Evolutionary conservation across 2,797 vertebrate genomes (phyloP), one percentile per base, ranked within the genome.

Genomic region (Hylomyscus alleni): DNA sequence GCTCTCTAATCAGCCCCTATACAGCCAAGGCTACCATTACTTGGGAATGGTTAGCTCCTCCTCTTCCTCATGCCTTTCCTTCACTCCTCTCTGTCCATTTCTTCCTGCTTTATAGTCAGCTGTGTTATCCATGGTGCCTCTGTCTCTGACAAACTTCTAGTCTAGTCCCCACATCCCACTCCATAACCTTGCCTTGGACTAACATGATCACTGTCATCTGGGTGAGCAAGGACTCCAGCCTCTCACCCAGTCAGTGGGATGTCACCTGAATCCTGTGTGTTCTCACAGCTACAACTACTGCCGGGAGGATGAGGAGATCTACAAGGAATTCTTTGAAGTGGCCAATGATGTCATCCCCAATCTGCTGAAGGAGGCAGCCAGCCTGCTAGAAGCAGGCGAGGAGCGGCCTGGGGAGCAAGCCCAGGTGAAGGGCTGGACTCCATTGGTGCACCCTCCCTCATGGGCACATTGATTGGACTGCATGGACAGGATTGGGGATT

Each of bases 311-410:
- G 99, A 99, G 98, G 99, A 99, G 98, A 99, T 99, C 98, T 99
- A 99, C 98, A 99, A 99, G 97, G 99, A 99, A 95, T 99, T 99
- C 96, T 99, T 99, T 0, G 99, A 99, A 94, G 99, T 99, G 11
- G 99, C 99, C 65, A 99, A 99, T 0, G 99, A 99, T 0, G 99
- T 99, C 34, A 99, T 99, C 95, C 99, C 99, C 93, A 99, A 99
- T 14, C 98, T 99, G 97, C 99, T 99, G 90, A 99, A 99, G 98
- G 99, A 99, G 98, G 99, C 99, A 0, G 97, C 99, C 8, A 95
- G 98, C 69, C 98, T 99, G 50, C 98, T 98, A 0, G 99, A 99
- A 98, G 98, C 98, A 3, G 92, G 95, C 1, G 99, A 99, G 19
- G 99, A 97, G 7, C 97, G 97, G 54, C 97, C 95, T 0, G 97